phyloP scores from a whole-genome alignment of 2,797 vertebrate species.

The Enteromius argenteus region DNA sequence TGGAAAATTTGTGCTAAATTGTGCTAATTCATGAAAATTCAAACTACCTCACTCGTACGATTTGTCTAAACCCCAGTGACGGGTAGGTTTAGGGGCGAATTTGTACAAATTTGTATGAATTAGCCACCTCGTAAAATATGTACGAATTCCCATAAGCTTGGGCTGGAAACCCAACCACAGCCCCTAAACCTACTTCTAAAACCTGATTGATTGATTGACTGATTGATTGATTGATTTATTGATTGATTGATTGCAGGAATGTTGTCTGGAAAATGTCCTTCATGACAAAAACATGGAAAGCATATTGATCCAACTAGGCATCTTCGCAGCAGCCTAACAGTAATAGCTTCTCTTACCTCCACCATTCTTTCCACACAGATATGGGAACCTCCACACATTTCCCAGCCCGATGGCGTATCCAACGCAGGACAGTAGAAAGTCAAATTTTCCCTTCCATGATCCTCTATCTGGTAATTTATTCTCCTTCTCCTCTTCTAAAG shows the following conservation, averaged over 20 bases:
- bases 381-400: constrained; percentile 94
- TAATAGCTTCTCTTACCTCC: constrained; percentile 81
- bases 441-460: constrained; percentile 93
- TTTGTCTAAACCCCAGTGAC: too few relatives aligned
- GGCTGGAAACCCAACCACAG: background rate
- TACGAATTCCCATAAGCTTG: too few relatives aligned
- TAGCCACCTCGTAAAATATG: too few relatives aligned
- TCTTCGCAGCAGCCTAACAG: background rate
- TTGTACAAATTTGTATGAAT: too few relatives aligned
- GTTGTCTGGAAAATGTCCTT: background rate
- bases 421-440: constrained; percentile 91
- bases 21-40: too few relatives aligned
- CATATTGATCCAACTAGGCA: background rate
- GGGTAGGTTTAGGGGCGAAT: too few relatives aligned
- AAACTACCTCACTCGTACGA: too few relatives aligned
- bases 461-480: constrained; percentile 84
- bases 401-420: constrained; percentile 92
- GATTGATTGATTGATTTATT: background rate
- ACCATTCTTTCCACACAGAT: constrained; percentile 93
- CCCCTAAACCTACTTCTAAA: background rate
- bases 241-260: background rate
- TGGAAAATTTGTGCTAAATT: too few relatives aligned
- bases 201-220: background rate
- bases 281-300: background rate
- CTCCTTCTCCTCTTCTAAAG: constrained; percentile 66